Base-by-base conservation (phyloP, 2,113 vertebrate genomes). In the Crocuta crocuta region DNA sequence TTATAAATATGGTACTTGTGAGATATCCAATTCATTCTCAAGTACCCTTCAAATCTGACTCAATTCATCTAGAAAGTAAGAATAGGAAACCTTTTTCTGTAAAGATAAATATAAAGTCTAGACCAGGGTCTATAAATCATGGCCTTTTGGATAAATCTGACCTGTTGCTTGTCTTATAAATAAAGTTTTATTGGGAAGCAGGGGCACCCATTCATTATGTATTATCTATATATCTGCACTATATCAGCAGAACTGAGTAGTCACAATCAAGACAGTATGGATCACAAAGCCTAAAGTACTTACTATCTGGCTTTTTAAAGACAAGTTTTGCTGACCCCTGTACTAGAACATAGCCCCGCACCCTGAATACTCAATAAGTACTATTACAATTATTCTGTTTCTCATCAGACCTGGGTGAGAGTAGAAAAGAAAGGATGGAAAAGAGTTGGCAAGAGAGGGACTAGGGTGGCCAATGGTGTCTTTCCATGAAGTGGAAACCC, bases 21-120 rank as follows among this genome's bases (percentile, higher is more conserved):
- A 92, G 33, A 92, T 39, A 65, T 3, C 43, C 91, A 65, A 88
- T 48, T 76, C 94, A 84, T 91, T 95, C 21, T 71, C 39, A 85
- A 82, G 31, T n/a, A n/a, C 5, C 13, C 19, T 89, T 90, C 35
- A 88, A 86, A 43, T 78, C 35, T 93, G 63, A 11, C 43, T 43
- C 50, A 78, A 21, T 50, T 87, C 33, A 87, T n/a, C 24, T 83
- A 31, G 24, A 96, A 94, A 96, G 78, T 76, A 74, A 82, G 50
- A 82, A 81, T 65, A 76, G 19, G 50, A 58, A 89, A 31, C 2
- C 1, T 35, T 82, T 23, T 16, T 87, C 78, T 76, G 35, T 73
- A 23, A 76, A 74, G 61, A 73, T 68, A 76, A 48, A 21, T 76
- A 76, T 17, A 61, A 58, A 76, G 6, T 83, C 73, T 87, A 76